These are phyloP conservation scores for Paelopatides confundens DNA, from an alignment of 53 echinoderm and acorn worm genomes.

Conservation along the genomic window DNA sequence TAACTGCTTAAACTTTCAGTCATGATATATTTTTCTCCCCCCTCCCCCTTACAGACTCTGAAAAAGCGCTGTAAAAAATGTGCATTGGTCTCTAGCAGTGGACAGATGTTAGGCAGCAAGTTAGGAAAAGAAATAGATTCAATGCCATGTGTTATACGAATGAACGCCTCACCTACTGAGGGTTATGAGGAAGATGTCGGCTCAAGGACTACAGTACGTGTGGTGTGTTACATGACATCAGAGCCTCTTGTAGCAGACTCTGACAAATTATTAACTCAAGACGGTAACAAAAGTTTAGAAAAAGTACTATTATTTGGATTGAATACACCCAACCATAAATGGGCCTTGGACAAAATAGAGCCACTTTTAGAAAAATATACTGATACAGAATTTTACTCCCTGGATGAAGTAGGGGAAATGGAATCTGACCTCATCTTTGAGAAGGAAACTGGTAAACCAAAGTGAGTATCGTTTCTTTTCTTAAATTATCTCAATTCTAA, in stretches of 20 bases:
- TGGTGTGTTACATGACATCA: constrained; percentile 87
- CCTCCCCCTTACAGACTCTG: constrained; percentile 47
- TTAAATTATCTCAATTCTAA: no score
- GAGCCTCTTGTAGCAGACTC: constrained; percentile 64
- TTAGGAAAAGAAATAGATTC: constrained; percentile 80
- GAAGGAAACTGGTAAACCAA: constrained; percentile 92
- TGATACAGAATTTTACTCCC: constrained; percentile 76
- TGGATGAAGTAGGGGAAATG: constrained; percentile 81
- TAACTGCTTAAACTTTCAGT: no score
- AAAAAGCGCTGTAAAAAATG: constrained; percentile 79
- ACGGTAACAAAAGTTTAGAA: constrained; percentile 53
- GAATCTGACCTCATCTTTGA: constrained; percentile 88
- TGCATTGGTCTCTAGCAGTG: constrained; percentile 86
- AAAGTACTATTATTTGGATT: constrained; percentile 82
- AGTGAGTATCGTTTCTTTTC: no score
- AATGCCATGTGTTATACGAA: constrained; percentile 86
- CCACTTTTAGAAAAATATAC: constrained; percentile 63
- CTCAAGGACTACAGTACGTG: constrained; percentile 79
- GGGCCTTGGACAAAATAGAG: constrained; percentile 73
- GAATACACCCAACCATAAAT: constrained; percentile 74
- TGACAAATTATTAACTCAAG: constrained; percentile 56
- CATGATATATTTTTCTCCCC: background rate
- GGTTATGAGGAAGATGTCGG: constrained; percentile 88
- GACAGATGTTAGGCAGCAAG: constrained; percentile 73
- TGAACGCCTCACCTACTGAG: constrained; percentile 83